Conservation (phyloP, 1,140 invertebrate species). For the Agrypnia vestita region DNA sequence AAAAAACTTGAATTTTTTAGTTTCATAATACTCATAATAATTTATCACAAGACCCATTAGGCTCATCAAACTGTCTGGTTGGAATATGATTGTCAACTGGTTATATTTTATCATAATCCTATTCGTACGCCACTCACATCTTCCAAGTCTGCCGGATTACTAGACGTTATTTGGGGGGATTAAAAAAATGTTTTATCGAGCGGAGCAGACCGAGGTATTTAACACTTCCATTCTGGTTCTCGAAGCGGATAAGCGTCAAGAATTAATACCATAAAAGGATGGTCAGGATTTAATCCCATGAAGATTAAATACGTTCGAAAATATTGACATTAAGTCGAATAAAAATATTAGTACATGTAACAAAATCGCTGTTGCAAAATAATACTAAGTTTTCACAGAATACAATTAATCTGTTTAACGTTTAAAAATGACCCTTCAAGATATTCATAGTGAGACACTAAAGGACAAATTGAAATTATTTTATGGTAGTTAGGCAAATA, state of each 20-base stretch:
- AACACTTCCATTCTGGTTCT: conserved; percentile 21
- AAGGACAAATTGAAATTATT: too few relatives aligned
- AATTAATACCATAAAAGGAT: background rate
- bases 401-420: too few relatives aligned
- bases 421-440: too few relatives aligned
- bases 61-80: background rate
- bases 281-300: conserved; percentile 10
- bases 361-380: too few relatives aligned
- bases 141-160: conserved; percentile 26
- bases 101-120: conserved; percentile 18
- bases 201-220: conserved; percentile 12
- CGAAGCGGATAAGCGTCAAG: conserved; percentile 4
- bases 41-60: background rate
- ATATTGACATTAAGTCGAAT: too few relatives aligned
- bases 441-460: too few relatives aligned
- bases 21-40: conserved; percentile 16
- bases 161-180: conserved; percentile 8
- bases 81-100: conserved; percentile 1
- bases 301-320: conserved; percentile 1
- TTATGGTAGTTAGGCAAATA: too few relatives aligned
- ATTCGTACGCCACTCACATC: conserved; percentile 9
- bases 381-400: too few relatives aligned
- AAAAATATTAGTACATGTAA: too few relatives aligned
- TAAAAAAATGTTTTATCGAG: conserved; percentile 24
- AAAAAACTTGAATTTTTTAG: conserved; percentile 1